Base-by-base conservation (phyloP, 1,140 invertebrate genomes). In the Goniozus legneri region DNA sequence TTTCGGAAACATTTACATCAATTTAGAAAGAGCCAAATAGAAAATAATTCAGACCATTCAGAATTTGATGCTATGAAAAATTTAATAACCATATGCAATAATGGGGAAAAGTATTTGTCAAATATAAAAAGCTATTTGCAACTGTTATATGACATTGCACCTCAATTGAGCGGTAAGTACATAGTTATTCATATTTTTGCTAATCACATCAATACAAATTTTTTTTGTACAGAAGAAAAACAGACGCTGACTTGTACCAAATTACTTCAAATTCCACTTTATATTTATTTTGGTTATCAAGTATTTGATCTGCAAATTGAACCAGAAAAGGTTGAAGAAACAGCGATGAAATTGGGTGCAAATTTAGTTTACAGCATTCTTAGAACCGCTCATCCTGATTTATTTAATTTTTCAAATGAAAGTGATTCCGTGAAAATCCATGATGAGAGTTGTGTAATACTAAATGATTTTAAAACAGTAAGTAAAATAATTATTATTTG, bases 361-460 rank as follows among this genome's bases (percentile, higher is more conserved):
- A 82, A 83, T 71, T 70, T 83, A 31, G 71, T 82, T 2, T 77
- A 83, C 53, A 79, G 79, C 14, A 77, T 83, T 12, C 73, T 79
- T 6, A 57, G 76, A 1, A 82, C 78, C 54, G 80, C 76, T 40
- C 82, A 79, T n/a, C 46, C 80, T 81, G 1, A 76, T n/a, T n/a
- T n/a, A n/a, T n/a, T n/a, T n/a, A n/a, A n/a, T n/a, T n/a, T n/a
- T n/a, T n/a, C n/a, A n/a, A n/a, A n/a, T n/a, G n/a, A n/a, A n/a
- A n/a, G n/a, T n/a, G n/a, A n/a, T n/a, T n/a, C n/a, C n/a, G n/a
- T n/a, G n/a, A n/a, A n/a, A n/a, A 70, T 33, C 52, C 69, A 64
- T 31, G 47, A 56, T 15, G 58, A 54, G 48, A 69, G 64, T 39
- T 65, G 44, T 8, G 52, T 69, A 8, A 21, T 72, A 40, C 44